Percentiles rank a stretch among this genome's conserved stretches.
phyloP scores from a whole-genome alignment of 2,113 vertebrate species.

The Apteryx mantelli region DNA sequence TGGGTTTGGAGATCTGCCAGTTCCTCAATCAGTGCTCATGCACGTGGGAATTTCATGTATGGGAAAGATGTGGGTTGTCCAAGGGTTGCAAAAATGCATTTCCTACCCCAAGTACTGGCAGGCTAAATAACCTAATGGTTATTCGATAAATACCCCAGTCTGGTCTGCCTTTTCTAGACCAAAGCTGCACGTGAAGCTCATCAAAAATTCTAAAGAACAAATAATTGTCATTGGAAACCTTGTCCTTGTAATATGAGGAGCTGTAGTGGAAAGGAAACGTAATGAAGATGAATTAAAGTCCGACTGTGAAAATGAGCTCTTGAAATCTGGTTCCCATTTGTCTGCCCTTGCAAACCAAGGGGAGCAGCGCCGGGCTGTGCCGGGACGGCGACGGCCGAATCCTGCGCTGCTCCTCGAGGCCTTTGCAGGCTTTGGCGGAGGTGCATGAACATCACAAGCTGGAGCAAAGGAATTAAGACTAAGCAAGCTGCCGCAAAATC shows the following conservation, averaged over 20 bases:
- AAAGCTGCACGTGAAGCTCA: neutral
- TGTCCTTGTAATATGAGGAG: neutral
- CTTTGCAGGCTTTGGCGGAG: neutral
- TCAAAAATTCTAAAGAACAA: neutral
- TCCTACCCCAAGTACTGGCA: neutral
- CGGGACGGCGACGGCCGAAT: neutral
- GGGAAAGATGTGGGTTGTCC: neutral
- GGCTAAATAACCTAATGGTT: neutral
- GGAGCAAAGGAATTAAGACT: neutral
- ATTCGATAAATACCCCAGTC: neutral
- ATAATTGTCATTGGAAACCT: neutral
- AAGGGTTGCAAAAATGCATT: neutral
- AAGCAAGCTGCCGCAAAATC: slow-evolving; percentile 38
- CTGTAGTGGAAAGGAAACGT: neutral
- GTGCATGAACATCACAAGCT: neutral
- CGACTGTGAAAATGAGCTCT: neutral
- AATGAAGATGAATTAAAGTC: slow-evolving; percentile 12
- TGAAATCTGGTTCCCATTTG: neutral
- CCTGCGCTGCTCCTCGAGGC: neutral
- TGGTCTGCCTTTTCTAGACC: neutral
- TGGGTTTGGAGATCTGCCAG: neutral
- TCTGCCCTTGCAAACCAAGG: neutral
- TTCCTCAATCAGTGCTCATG: neutral
- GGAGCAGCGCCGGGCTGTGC: no score
- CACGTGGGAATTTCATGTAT: accelerated